Evolutionary conservation across 2,888 invertebrate genomes (phyloP).

Genomic region (Timandra comae): DNA sequence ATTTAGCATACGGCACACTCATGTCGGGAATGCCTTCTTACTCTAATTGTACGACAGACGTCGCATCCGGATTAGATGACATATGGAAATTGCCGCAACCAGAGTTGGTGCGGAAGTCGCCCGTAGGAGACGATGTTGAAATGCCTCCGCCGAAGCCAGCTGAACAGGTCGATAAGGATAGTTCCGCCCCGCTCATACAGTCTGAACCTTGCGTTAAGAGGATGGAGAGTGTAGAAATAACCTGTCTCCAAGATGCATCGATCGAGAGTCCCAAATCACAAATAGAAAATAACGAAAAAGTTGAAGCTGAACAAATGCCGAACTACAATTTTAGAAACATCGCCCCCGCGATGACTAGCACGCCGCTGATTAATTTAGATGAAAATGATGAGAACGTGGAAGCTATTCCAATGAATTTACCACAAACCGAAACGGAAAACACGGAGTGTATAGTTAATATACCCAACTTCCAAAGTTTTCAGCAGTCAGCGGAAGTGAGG

Average conservation of each 20-base stretch:
- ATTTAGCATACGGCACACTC: constrained; percentile 59
- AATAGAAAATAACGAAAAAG: constrained; percentile 23
- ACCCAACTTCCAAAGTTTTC: constrained; percentile 48
- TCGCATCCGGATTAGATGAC: constrained; percentile 46
- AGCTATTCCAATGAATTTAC: constrained; percentile 38
- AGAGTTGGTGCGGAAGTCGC: constrained; percentile 54
- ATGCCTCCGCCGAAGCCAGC: constrained; percentile 37
- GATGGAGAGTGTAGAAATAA: constrained; percentile 62
- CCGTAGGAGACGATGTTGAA: constrained; percentile 31
- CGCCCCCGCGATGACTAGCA: constrained; percentile 55
- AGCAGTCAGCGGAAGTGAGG: constrained; percentile 49
- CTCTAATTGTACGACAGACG: constrained; percentile 60
- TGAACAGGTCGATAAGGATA: constrained; percentile 25
- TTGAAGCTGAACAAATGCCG: constrained; percentile 37
- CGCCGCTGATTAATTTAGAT: constrained; percentile 38
- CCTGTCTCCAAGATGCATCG: constrained; percentile 46
- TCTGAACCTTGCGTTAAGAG: constrained; percentile 42
- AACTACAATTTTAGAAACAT: constrained; percentile 43
- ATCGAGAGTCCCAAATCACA: constrained; percentile 29
- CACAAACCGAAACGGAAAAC: constrained; percentile 24
- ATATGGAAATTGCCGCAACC: constrained; percentile 54
- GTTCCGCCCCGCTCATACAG: constrained; percentile 36
- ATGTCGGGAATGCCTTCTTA: constrained; percentile 56
- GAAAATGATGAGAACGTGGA: constrained; percentile 28
- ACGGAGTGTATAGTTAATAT: constrained; percentile 27